Conservation (phyloP, 2,113 vertebrate genomes). For the Circaetus cinerascens region DNA sequence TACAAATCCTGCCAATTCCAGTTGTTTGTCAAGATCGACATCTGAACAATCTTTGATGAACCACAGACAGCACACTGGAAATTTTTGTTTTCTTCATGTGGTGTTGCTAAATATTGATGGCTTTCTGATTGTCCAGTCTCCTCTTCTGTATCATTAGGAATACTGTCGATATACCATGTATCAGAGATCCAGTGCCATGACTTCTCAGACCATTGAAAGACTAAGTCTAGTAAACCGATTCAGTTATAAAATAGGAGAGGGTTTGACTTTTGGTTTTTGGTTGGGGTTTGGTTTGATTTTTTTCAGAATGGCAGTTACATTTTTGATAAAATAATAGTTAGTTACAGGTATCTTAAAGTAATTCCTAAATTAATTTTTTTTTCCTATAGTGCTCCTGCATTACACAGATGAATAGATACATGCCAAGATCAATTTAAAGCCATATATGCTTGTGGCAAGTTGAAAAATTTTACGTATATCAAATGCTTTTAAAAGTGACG, state of each 20-base stretch:
- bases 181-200: not conserved
- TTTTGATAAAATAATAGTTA: not conserved
- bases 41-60: not conserved
- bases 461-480: not conserved
- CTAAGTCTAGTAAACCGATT: not conserved
- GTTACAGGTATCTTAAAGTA: not conserved
- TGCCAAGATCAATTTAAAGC: not conserved
- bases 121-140: not conserved
- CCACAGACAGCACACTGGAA: not conserved
- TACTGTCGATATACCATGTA: not conserved
- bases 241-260: not conserved
- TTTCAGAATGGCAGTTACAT: not conserved
- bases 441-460: not conserved
- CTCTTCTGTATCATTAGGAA: not conserved
- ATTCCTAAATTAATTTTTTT: not conserved
- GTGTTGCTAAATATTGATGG: not conserved
- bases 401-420: not conserved
- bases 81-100: not conserved
- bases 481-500: not conserved
- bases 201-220: not conserved
- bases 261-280: not conserved
- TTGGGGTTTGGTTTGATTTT: not conserved
- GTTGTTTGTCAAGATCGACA: not conserved
- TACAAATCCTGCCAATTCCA: not conserved
- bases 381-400: not conserved